Evolutionary conservation across 2,113 vertebrate species (phyloP).

Genomic region (Hippotragus niger): DNA sequence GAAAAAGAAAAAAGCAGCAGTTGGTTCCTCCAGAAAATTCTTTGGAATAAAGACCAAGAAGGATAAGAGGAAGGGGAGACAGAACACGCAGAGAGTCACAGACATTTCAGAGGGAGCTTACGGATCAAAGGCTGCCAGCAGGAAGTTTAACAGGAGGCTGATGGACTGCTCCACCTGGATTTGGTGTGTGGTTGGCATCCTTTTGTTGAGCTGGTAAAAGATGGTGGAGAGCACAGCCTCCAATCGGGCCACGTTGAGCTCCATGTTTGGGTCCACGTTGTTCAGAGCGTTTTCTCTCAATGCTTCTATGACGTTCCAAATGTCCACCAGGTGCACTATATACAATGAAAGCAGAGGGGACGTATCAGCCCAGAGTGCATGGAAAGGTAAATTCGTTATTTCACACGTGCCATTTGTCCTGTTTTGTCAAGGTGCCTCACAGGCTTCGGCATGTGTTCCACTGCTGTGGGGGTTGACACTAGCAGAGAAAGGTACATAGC

Average conservation of each 20-base stretch:
- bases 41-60: background rate
- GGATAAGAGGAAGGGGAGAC: background rate
- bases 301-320: slow-evolving; percentile 98
- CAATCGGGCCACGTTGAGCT: slow-evolving; percentile 92
- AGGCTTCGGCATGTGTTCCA: fast-evolving
- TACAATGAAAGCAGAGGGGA: slow-evolving; percentile 53
- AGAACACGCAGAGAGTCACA: background rate
- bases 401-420: background rate
- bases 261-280: slow-evolving; percentile 90
- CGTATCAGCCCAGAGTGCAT: background rate
- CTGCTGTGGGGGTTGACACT: background rate
- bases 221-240: slow-evolving; percentile 95
- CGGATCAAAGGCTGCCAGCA: slow-evolving; percentile 96
- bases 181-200: slow-evolving; percentile 97
- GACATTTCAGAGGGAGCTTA: slow-evolving; percentile 79
- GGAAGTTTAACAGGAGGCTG: slow-evolving; percentile 95
- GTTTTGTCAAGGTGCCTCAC: background rate
- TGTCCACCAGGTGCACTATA: slow-evolving; percentile 96
- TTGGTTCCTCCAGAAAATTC: background rate
- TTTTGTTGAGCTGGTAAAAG: slow-evolving; percentile 98
- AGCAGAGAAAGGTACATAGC: background rate
- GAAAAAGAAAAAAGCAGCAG: background rate
- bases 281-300: slow-evolving; percentile 95
- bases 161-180: slow-evolving; percentile 96
- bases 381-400: background rate